Percentiles rank a stretch among this genome's conserved stretches.
Conservation (phyloP, 2,113 vertebrate species). For the Pristiophorus japonicus region DNA sequence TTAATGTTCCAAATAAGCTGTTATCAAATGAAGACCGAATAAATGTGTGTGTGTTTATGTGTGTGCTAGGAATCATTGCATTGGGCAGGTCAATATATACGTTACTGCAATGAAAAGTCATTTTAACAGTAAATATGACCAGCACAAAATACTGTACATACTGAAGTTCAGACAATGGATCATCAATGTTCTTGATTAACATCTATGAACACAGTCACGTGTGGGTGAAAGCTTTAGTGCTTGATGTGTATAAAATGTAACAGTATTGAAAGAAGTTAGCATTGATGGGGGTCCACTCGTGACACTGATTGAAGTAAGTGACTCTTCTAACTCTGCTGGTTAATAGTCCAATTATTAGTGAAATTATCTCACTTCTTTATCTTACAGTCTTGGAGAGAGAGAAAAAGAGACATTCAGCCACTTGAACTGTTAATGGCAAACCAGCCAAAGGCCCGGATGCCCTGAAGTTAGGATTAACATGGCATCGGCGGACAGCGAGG, state of each 20-base stretch:
- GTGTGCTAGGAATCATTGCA: background rate
- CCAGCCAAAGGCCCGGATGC: background rate
- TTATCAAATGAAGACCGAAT: background rate
- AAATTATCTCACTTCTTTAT: background rate
- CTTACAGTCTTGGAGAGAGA: background rate
- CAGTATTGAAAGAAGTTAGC: background rate
- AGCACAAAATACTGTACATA: background rate
- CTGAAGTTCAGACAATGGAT: background rate
- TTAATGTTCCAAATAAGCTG: background rate
- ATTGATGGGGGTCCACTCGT: background rate
- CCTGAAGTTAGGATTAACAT: slow-evolving; percentile 51
- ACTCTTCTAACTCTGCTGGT: background rate
- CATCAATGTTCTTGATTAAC: background rate
- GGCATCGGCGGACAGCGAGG: slow-evolving; percentile 88
- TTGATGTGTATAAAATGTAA: background rate
- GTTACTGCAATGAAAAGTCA: background rate
- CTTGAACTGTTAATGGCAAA: background rate
- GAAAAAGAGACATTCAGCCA: background rate
- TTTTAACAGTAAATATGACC: background rate
- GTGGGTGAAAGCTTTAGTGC: background rate
- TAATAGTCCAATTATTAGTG: background rate
- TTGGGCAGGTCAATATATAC: too few relatives aligned
- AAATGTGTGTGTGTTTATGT: background rate
- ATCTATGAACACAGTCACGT: background rate
- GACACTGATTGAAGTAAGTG: background rate